These are phyloP conservation scores for Helicolenus hilgendorfi DNA, from an alignment of 2,797 vertebrate genomes.

Conservation along the genomic window DNA sequence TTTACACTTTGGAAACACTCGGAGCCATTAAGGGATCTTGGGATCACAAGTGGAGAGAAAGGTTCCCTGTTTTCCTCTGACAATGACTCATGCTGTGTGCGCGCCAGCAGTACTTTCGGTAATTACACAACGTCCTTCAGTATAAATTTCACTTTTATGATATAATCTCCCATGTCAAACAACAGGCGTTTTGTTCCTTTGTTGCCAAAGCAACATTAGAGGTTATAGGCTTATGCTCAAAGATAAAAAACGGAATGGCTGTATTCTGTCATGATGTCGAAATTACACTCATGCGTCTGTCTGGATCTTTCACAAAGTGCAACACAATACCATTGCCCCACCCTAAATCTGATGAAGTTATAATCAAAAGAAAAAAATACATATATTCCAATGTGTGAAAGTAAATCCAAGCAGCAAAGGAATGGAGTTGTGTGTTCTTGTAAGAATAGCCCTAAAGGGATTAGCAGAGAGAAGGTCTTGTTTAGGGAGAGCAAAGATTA, in stretches of 20 bases:
- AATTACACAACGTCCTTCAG: constrained; percentile 78
- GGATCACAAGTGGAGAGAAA: constrained; percentile 43
- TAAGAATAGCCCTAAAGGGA: constrained; percentile 49
- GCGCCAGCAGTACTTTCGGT: constrained; percentile 75
- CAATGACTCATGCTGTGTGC: constrained; percentile 70
- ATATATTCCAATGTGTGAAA: constrained; percentile 54
- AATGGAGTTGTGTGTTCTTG: constrained; percentile 33
- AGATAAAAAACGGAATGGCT: constrained; percentile 59
- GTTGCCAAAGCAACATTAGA: constrained; percentile 80
- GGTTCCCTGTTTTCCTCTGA: constrained; percentile 77
- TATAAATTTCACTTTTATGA: constrained; percentile 85
- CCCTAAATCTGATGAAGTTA: constrained; percentile 55
- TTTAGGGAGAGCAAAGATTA: constrained; percentile 67
- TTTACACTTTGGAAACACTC: constrained; percentile 71
- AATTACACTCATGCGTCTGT: constrained; percentile 39
- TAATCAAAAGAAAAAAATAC: constrained; percentile 51
- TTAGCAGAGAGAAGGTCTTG: constrained; percentile 51
- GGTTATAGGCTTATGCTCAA: constrained; percentile 57
- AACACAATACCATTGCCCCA: constrained; percentile 58
- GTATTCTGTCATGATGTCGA: constrained; percentile 63
- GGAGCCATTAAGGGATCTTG: constrained; percentile 58
- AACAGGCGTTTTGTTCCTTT: constrained; percentile 78
- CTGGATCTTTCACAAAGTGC: constrained; percentile 41
- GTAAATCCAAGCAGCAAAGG: constrained; percentile 16
- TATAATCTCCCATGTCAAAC: constrained; percentile 82